A percentile compares a stretch with the other conserved stretches of the same genome.
These are phyloP conservation scores for Pteropus rufus DNA, from an alignment of 2,797 vertebrate genomes.

Conservation along the genomic window DNA sequence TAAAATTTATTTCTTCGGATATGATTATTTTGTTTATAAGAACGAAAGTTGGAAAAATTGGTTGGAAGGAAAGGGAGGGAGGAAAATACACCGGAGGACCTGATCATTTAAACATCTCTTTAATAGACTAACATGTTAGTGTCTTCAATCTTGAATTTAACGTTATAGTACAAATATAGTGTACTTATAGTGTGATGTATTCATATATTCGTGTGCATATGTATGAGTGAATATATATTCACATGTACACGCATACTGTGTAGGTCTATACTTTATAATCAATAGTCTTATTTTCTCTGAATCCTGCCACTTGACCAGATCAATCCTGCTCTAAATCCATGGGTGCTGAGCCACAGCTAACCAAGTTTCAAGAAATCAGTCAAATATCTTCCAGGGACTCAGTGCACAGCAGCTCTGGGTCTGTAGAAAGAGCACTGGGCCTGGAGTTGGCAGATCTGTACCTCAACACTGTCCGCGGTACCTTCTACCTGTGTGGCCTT, in stretches of 20 bases:
- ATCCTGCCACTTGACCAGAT: not conserved
- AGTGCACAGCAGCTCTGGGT: not conserved
- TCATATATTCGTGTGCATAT: not conserved
- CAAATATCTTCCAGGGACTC: not conserved
- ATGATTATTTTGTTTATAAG: slow-evolving; percentile 7
- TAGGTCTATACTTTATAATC: not conserved
- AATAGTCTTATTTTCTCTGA: not conserved
- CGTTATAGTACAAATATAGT: not conserved
- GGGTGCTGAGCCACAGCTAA: not conserved
- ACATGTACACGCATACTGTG: not conserved
- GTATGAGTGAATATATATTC: too few relatives aligned
- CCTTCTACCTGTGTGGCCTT: not conserved
- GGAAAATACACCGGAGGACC: not conserved
- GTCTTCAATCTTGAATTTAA: slow-evolving; percentile 19
- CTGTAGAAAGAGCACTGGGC: not conserved
- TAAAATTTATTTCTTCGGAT: not conserved
- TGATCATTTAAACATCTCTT: slow-evolving; percentile 4
- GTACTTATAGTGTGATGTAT: not conserved
- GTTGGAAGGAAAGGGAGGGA: not conserved
- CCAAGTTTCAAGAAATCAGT: not conserved
- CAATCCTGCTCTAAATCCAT: not conserved
- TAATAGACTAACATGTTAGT: not conserved
- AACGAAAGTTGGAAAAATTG: not conserved
- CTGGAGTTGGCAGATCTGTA: not conserved
- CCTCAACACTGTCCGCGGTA: not conserved